Conservation (phyloP, 2,797 vertebrate genomes). For the Argentina silus region DNA sequence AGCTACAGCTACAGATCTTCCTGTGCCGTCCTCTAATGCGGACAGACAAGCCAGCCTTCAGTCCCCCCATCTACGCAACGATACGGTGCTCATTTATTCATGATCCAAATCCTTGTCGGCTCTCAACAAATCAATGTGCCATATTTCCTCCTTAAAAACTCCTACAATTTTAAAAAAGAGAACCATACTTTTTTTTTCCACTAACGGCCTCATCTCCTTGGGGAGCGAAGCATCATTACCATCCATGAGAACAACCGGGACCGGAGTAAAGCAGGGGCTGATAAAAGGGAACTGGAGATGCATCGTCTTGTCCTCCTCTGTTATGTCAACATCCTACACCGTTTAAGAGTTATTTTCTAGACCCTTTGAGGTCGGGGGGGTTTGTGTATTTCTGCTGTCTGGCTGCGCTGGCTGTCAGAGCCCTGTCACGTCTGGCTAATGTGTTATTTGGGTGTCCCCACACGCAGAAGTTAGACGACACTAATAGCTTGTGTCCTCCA, state of each 20-base stretch:
- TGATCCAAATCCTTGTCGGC: constrained; percentile 26
- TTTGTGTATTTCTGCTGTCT: constrained; percentile 35
- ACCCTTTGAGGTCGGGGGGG: constrained; percentile 28
- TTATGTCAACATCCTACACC: constrained; percentile 57
- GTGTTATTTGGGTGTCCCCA: constrained; percentile 60
- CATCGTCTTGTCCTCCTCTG: constrained; percentile 51
- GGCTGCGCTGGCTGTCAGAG: constrained; percentile 14
- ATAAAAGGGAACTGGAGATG: constrained; percentile 53
- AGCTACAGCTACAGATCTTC: no score
- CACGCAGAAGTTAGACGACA: constrained; percentile 62
- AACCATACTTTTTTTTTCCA: constrained; percentile 46
- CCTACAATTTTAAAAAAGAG: constrained; percentile 45
- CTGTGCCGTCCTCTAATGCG: no score
- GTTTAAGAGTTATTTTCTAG: constrained; percentile 45
- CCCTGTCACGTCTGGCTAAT: constrained; percentile 57
- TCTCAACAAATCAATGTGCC: constrained; percentile 29
- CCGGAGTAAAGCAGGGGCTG: constrained; percentile 26
- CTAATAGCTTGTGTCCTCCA: constrained; percentile 77
- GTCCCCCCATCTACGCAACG: background rate
- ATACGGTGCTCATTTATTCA: constrained; percentile 34
- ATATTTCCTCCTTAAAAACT: constrained; percentile 24
- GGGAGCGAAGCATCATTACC: constrained; percentile 60
- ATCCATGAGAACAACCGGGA: constrained; percentile 59
- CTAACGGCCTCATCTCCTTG: constrained; percentile 53
- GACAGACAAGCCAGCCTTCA: no score